Conservation (phyloP, 2,797 vertebrate species). For the Perodicticus potto region DNA sequence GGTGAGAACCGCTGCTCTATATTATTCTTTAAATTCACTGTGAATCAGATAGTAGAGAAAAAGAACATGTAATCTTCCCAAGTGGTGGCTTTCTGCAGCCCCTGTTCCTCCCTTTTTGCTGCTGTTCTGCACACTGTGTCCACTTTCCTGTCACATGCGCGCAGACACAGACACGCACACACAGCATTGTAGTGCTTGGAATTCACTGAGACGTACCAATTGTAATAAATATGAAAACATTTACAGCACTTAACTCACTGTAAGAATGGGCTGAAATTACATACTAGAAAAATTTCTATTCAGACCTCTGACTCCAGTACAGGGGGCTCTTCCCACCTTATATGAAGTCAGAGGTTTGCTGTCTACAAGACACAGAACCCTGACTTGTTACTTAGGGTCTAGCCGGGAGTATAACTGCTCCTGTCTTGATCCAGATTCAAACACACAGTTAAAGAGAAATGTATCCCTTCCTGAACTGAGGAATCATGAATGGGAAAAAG, state of each 20-base stretch:
- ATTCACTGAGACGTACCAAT: background rate
- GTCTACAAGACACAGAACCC: background rate
- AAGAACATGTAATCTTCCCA: background rate
- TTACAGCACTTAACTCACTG: background rate
- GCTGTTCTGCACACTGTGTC: background rate
- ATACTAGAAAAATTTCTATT: background rate
- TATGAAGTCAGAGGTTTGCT: background rate
- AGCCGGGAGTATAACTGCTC: accelerated
- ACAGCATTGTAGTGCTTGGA: background rate
- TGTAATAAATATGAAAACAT: background rate
- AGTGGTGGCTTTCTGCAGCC: background rate
- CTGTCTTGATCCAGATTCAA: background rate
- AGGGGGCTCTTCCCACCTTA: background rate
- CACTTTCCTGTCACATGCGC: background rate
- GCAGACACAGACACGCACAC: background rate
- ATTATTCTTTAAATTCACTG: background rate
- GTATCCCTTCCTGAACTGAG: background rate
- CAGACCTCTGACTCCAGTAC: background rate
- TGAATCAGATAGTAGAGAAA: background rate
- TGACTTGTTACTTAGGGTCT: background rate
- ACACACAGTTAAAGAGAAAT: background rate
- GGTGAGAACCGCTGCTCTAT: too few species aligned
- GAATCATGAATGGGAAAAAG: background rate
- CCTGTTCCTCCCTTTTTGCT: background rate
- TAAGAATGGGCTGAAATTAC: background rate